Evolutionary conservation across 2,888 invertebrate species (phyloP).

Genomic region (Sarcophaga carnaria): DNA sequence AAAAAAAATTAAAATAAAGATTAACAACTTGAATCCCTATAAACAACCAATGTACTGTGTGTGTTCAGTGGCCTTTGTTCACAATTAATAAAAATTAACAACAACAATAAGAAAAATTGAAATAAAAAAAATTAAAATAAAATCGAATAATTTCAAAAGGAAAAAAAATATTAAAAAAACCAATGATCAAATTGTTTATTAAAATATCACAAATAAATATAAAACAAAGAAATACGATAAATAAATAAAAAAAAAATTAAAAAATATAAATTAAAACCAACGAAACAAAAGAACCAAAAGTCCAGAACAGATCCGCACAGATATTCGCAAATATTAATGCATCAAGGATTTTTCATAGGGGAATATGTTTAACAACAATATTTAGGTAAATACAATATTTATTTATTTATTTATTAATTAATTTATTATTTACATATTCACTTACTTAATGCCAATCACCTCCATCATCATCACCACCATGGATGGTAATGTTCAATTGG

Average conservation of each 20-base stretch:
- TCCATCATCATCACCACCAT: too few species aligned
- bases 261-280: background rate
- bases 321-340: conserved; percentile 44
- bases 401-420: conserved; percentile 29
- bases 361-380: conserved; percentile 79
- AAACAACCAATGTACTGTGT: conserved; percentile 16
- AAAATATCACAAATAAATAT: conserved; percentile 19
- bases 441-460: background rate
- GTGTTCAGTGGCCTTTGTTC: conserved; percentile 12
- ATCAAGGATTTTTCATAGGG: conserved; percentile 73
- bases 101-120: background rate
- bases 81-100: conserved; percentile 1
- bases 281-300: background rate
- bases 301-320: background rate
- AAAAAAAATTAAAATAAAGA: conserved; percentile 24
- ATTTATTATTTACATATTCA: conserved; percentile 18
- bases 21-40: background rate
- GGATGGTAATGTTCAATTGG: too few species aligned
- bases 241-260: background rate
- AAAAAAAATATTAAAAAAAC: background rate
- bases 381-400: conserved; percentile 75
- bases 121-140: background rate
- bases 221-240: conserved; percentile 1
- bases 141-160: background rate
- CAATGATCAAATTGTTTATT: conserved; percentile 2